These are phyloP conservation scores for Listronotus oregonensis DNA, from an alignment of 1,140 invertebrate species.

Conservation along the genomic window DNA sequence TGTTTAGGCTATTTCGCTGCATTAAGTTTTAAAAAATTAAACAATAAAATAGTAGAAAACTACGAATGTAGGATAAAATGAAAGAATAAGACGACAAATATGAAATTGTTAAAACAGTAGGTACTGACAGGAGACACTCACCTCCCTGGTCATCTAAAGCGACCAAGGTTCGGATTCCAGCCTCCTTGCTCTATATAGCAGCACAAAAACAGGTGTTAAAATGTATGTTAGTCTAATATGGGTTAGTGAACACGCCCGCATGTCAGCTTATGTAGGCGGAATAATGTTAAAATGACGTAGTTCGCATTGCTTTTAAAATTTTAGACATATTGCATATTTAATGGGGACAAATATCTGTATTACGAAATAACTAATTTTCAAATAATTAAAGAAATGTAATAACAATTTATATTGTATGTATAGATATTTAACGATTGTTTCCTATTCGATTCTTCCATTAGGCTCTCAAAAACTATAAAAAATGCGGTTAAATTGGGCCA, in stretches of 20 bases:
- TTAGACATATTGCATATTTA: background rate
- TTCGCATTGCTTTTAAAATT: background rate
- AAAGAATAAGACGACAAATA: conserved; percentile 8
- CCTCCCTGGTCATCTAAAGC: conserved; percentile 99
- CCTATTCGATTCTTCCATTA: no score
- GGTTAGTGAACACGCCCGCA: conserved; percentile 44
- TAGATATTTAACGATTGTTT: no score
- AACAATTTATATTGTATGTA: no score
- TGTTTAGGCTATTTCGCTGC: no score
- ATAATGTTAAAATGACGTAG: conserved; percentile 8
- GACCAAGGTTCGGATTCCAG: conserved; percentile 97
- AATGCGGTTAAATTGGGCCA: no score
- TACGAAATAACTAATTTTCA: background rate
- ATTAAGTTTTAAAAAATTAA: no score
- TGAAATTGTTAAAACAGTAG: conserved; percentile 10
- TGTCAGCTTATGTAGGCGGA: background rate
- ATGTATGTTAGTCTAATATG: conserved; percentile 56
- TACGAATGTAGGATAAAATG: conserved; percentile 28
- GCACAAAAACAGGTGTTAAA: conserved; percentile 74
- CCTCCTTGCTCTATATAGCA: conserved; percentile 94
- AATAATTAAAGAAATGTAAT: no score
- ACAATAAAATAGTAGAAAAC: no score
- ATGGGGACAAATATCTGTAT: background rate
- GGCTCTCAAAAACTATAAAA: no score
- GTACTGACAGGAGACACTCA: conserved; percentile 69